Conservation (phyloP, 2,113 vertebrate genomes). For the Lasiurus borealis region DNA sequence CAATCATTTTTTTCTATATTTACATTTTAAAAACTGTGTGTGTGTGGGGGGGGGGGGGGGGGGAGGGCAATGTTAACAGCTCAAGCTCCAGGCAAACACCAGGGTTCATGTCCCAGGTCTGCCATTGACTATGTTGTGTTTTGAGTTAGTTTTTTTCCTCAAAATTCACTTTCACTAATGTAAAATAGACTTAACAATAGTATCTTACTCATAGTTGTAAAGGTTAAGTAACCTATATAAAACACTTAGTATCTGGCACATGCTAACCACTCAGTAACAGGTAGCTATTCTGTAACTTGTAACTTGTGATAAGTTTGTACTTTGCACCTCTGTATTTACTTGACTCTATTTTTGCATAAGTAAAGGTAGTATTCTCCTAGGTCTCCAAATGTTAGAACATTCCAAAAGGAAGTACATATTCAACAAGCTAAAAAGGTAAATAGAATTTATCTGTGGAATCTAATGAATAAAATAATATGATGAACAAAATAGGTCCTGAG, state of each 20-base stretch:
- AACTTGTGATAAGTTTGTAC: conserved; percentile 45
- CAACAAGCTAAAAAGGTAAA: conserved; percentile 53
- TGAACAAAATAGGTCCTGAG: no score
- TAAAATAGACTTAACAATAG: background rate
- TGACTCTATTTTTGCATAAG: conserved; percentile 56
- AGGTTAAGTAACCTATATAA: background rate
- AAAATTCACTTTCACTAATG: background rate
- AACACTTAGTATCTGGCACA: background rate
- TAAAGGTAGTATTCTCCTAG: conserved; percentile 57
- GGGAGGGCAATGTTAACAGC: background rate
- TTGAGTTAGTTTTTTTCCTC: background rate
- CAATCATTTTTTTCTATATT: background rate
- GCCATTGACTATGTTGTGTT: background rate
- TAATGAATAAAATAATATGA: no score
- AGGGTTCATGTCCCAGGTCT: conserved; percentile 2
- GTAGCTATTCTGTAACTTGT: conserved; percentile 47
- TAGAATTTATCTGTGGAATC: background rate
- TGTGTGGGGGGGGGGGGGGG: no score
- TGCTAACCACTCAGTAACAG: background rate
- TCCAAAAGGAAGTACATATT: conserved; percentile 45
- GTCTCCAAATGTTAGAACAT: conserved; percentile 66
- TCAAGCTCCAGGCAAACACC: background rate
- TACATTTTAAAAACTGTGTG: background rate
- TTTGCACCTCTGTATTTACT: conserved; percentile 48
- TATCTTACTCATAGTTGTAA: background rate